Conservation (phyloP, 2,113 vertebrate genomes). For the Microcebus lehilahytsara region DNA sequence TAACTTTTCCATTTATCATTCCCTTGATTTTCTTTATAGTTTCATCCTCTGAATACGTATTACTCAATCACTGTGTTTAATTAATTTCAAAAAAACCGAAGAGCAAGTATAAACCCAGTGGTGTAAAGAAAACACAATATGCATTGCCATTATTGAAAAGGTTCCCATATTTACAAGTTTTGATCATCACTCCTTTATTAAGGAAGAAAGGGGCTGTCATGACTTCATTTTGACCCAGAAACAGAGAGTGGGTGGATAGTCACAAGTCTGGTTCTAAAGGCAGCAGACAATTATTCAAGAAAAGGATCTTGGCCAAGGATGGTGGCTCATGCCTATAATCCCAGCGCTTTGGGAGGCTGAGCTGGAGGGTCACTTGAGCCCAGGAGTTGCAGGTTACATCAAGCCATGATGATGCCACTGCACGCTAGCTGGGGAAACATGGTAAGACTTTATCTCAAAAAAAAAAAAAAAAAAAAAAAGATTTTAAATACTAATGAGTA, state of each 20-base stretch:
- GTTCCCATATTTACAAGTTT: not conserved
- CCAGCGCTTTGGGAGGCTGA: not conserved
- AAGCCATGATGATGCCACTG: no score
- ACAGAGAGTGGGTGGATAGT: not conserved
- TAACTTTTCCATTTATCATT: not conserved
- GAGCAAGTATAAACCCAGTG: not conserved
- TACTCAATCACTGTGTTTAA: not conserved
- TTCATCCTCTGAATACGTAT: not conserved
- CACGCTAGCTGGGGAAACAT: no score
- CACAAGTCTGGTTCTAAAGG: not conserved
- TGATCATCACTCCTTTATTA: not conserved
- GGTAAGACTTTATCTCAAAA: no score
- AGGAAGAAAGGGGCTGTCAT: not conserved
- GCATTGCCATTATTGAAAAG: not conserved
- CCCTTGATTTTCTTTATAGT: not conserved
- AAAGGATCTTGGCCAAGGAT: not conserved
- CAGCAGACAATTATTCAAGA: not conserved
- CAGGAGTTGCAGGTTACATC: not conserved
- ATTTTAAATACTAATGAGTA: not conserved
- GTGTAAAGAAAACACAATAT: not conserved
- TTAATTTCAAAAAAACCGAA: constrained; percentile 31
- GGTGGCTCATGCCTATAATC: not conserved
- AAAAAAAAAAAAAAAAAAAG: no score
- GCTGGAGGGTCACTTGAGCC: not conserved
- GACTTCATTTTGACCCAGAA: not conserved